Evolutionary conservation across 2,113 vertebrate species (phyloP).

Genomic region (Dermatemys mawii): DNA sequence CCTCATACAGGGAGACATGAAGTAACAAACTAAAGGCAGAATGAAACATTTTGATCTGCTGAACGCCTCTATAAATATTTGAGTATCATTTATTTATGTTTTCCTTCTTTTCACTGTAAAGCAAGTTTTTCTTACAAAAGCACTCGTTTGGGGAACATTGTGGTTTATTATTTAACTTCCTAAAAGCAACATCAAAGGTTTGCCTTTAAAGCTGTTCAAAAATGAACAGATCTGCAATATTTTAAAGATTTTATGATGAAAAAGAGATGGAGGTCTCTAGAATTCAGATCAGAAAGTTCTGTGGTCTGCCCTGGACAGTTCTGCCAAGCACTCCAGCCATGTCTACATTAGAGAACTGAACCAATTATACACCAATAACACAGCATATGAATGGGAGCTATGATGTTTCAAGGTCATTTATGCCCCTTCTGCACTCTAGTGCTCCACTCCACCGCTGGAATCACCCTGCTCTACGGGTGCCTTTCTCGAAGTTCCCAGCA

Average conservation of each 20-base stretch:
- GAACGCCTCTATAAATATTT: slow-evolving; percentile 79
- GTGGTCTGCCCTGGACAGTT: slow-evolving; percentile 11
- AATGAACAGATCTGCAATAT: slow-evolving; percentile 73
- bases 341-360: background rate
- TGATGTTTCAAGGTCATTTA: background rate
- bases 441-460: background rate
- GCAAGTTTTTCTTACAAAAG: slow-evolving; percentile 74
- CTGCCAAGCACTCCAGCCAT: background rate
- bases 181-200: slow-evolving; percentile 79
- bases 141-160: slow-evolving; percentile 57
- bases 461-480: background rate
- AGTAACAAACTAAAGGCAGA: slow-evolving; percentile 73
- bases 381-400: background rate
- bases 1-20: slow-evolving; percentile 49
- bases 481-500: background rate
- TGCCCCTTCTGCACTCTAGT: background rate
- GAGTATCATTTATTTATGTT: slow-evolving; percentile 79
- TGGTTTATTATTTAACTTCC: slow-evolving; percentile 80
- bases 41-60: slow-evolving; percentile 79
- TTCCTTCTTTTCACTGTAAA: slow-evolving; percentile 79
- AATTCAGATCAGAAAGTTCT: slow-evolving; percentile 71
- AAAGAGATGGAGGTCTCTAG: slow-evolving; percentile 60
- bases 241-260: slow-evolving; percentile 65
- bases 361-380: slow-evolving; percentile 9
- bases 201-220: slow-evolving; percentile 72